Conservation (phyloP, 2,797 vertebrate genomes). For the Hyperoplus lanceolatus region DNA sequence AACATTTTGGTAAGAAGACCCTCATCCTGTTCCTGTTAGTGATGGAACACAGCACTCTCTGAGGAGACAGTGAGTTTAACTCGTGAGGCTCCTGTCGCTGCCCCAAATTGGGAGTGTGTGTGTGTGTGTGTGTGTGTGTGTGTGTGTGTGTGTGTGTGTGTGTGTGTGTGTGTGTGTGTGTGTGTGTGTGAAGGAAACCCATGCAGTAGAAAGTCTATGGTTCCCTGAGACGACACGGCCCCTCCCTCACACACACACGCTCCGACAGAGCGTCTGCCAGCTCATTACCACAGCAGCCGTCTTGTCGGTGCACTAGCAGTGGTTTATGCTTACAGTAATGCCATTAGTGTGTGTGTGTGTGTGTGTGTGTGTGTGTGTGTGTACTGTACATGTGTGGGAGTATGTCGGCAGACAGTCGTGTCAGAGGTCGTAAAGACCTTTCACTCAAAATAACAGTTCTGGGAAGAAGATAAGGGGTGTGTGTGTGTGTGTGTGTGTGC, state of each 20-base stretch:
- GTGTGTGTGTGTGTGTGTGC: not conserved
- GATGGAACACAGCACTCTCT: constrained; percentile 14
- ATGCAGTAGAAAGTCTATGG: constrained; percentile 52
- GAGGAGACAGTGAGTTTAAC: constrained; percentile 28
- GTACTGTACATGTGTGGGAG: not conserved
- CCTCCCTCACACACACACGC: constrained; percentile 34
- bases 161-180: constrained; percentile 10
- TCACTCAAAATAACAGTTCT: constrained; percentile 76
- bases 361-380: constrained; percentile 49
- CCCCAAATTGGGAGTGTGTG: not conserved
- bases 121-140: constrained; percentile 1
- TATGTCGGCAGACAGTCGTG: constrained; percentile 51
- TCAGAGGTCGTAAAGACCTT: constrained; percentile 74
- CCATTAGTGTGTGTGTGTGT: constrained; percentile 69
- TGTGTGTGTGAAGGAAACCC: constrained; percentile 33
- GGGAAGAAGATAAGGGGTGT: constrained; percentile 63
- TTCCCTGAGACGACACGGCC: constrained; percentile 49
- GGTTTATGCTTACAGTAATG: constrained; percentile 84
- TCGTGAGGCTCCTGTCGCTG: not conserved
- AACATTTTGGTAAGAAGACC: constrained; percentile 13
- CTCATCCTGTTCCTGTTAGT: constrained; percentile 13
- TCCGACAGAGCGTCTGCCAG: constrained; percentile 77
- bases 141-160: too few species aligned
- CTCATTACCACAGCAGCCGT: constrained; percentile 82
- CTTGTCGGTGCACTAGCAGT: constrained; percentile 67